phyloP scores from a whole-genome alignment of 2,888 invertebrate genomes.

The Chelonus formosanus region DNA sequence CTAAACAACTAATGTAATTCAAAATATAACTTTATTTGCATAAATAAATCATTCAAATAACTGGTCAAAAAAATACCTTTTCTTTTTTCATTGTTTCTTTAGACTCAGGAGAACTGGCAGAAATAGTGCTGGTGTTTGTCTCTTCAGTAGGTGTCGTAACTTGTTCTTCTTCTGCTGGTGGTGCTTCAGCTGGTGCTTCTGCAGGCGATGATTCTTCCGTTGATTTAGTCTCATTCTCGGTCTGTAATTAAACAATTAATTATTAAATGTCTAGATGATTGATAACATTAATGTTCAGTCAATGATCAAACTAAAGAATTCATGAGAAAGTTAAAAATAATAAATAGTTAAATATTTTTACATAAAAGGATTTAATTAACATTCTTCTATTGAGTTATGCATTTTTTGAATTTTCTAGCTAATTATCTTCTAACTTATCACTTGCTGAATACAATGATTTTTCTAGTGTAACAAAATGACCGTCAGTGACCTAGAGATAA shows the following conservation, averaged over 20 bases:
- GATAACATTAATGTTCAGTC: conserved; percentile 22
- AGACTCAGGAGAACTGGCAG: conserved; percentile 58
- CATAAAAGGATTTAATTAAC: background rate
- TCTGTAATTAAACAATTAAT: conserved; percentile 37
- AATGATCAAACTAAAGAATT: conserved; percentile 2
- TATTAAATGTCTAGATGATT: conserved; percentile 11
- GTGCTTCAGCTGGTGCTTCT: conserved; percentile 53
- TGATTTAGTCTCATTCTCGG: conserved; percentile 49
- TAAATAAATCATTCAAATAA: conserved; percentile 19
- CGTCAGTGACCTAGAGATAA: too few relatives aligned
- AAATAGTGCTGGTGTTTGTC: conserved; percentile 54
- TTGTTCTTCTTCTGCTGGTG: conserved; percentile 55
- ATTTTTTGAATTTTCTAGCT: too few relatives aligned
- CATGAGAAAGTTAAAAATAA: background rate
- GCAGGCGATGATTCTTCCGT: conserved; percentile 54
- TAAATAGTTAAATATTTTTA: background rate
- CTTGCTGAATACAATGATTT: too few relatives aligned
- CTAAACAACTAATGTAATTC: too few relatives aligned
- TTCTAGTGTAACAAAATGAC: too few relatives aligned
- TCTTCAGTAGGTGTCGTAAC: conserved; percentile 61
- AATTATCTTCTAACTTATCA: too few relatives aligned
- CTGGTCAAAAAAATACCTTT: conserved; percentile 47
- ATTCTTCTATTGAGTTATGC: background rate
- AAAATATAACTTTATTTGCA: background rate
- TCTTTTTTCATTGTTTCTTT: conserved; percentile 63